phyloP scores from a whole-genome alignment of 35 echinoderm and acorn worm species.

The Eucidaris tribuloides region DNA sequence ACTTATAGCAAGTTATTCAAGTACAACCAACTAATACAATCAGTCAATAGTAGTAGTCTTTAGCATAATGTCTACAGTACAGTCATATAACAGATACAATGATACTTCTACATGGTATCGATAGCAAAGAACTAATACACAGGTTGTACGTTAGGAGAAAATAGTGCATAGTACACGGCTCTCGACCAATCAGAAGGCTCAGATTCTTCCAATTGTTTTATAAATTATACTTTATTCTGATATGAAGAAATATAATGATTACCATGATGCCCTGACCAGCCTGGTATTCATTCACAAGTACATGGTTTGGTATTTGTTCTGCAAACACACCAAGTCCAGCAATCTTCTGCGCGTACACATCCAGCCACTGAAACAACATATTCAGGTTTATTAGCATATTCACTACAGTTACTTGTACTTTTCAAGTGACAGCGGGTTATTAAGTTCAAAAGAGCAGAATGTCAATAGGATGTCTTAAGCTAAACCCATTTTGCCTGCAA shows the following conservation, averaged over 20 bases:
- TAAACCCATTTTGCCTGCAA: background rate
- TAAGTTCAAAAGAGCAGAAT: background rate
- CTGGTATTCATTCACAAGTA: slow-evolving; percentile 96
- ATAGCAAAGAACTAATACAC: background rate
- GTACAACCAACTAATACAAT: background rate
- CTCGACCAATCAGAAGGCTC: too few species aligned
- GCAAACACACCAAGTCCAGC: slow-evolving; percentile 65
- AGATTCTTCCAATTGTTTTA: too few species aligned
- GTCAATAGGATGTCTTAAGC: background rate
- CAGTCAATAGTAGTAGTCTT: background rate
- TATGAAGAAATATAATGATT: too few species aligned
- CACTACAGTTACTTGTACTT: background rate
- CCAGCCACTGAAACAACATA: slow-evolving; percentile 70
- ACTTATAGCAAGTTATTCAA: background rate
- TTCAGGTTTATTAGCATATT: background rate
- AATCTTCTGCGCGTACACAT: slow-evolving; percentile 63
- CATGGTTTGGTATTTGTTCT: slow-evolving; percentile 87
- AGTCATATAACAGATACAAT: too few species aligned
- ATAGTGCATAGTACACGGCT: too few species aligned
- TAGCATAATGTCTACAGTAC: too few species aligned
- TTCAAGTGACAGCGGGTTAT: background rate
- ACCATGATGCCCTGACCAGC: slow-evolving; percentile 96
- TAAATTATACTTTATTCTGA: too few species aligned
- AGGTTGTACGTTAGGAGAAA: too few species aligned
- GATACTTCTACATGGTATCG: background rate